Evolutionary conservation across 2,113 vertebrate species (phyloP), one percentile per base, ranked within the genome.

Genomic region (Antidorcas marsupialis): DNA sequence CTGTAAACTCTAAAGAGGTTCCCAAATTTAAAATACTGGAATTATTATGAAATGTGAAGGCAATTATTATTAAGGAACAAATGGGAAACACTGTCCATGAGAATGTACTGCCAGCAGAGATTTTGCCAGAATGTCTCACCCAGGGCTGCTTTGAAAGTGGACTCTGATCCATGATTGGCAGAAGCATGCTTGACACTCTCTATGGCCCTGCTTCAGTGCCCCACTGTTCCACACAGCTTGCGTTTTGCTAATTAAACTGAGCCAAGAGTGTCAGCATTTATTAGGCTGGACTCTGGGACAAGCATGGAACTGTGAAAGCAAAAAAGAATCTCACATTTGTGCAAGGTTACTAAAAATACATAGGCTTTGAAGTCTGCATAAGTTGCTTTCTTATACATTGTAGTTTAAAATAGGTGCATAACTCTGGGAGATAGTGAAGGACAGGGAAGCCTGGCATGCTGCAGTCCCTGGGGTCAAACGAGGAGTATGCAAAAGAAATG

Each of bases 221-320:
- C 71, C 89, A 78, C 87, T 95, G 98, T 62, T 92, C 64, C 79
- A 96, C 85, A 91, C 93, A 81, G 91, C 78, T 87, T 91, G 71
- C 87, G 97, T 52, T 67, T 89, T 97, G 97, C 91, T 97, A 96
- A 97, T 98, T 96, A 97, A 97, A 87, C 57, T 14, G 79, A 95
- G 86, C 83, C 84, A 36, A 17, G 86, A 96, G 60, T 93, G 91
- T 95, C 94, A 97, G 83, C 81, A 19, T 97, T 97, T 97, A 93
- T 98, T 97, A 97, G 89, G n/a, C 92, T 86, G 64, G 88, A 79
- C n/a, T 76, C 78, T 87, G 78, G 94, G 92, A 87, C 53, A 82
- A 91, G 25, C 62, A 47, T 33, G 45, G 25, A 64, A 84, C 83
- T 91, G 9, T 50, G 91, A 97, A 87, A 92, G 62, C 39, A 83